phyloP scores from a whole-genome alignment of 92 coral and sea anemone species.

The Palythoa heliodiscus region DNA sequence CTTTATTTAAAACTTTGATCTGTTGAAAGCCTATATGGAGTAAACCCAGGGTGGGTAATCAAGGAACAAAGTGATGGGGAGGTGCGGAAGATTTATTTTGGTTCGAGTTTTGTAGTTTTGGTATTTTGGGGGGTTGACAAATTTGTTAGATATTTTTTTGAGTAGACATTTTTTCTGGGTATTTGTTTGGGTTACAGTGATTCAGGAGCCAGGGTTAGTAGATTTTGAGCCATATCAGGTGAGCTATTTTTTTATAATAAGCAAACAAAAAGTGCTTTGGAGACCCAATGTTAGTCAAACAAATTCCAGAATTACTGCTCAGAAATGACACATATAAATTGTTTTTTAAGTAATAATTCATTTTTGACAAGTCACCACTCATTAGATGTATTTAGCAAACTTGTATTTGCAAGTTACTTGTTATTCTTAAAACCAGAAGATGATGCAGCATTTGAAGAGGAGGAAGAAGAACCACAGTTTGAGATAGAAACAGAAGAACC shows the following conservation, averaged over 20 bases:
- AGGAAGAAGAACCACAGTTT: not conserved
- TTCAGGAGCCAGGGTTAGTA: not conserved
- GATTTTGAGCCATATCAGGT: not conserved
- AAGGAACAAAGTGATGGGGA: not conserved
- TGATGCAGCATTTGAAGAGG: conserved; percentile 5
- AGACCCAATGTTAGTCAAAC: not conserved
- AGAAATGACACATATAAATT: not conserved
- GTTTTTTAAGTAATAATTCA: not conserved
- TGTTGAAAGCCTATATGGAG: not conserved
- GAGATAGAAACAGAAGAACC: not conserved
- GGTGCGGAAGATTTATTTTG: not conserved
- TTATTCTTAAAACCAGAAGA: not conserved
- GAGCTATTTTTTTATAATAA: not conserved
- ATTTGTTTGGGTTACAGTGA: not conserved
- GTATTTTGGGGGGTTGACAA: not conserved
- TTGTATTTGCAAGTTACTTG: not conserved
- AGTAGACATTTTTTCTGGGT: not conserved
- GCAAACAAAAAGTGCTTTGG: not conserved
- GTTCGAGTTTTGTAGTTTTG: not conserved
- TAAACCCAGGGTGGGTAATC: not conserved
- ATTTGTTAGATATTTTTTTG: not conserved
- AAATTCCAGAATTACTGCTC: not conserved
- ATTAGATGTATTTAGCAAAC: not conserved
- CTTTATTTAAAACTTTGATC: not conserved
- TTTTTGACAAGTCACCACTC: not conserved